Percentiles rank a stretch among this genome's conserved stretches.
These are phyloP conservation scores for Hypselothyrea guttata DNA, from an alignment of 2,888 invertebrate species.

Conservation along the genomic window DNA sequence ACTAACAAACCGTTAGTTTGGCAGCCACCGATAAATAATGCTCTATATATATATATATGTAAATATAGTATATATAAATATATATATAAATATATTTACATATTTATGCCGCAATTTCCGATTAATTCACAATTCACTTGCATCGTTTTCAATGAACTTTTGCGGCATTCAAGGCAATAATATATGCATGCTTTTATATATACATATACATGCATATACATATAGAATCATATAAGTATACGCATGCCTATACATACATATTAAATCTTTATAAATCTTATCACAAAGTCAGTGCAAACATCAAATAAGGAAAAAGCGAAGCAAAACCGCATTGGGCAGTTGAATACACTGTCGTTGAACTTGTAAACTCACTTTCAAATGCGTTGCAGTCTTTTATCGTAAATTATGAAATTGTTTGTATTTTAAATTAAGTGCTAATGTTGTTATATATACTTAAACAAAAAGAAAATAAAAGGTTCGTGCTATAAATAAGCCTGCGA, in stretches of 20 bases:
- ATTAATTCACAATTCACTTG: no score
- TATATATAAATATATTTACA: no score
- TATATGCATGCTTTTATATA: background rate
- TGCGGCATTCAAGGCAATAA: background rate
- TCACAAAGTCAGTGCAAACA: constrained; percentile 28
- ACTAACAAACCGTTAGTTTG: constrained; percentile 32
- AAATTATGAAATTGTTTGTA: constrained; percentile 5
- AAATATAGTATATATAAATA: background rate
- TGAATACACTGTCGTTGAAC: background rate
- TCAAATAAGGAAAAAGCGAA: constrained; percentile 1
- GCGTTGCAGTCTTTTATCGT: constrained; percentile 21
- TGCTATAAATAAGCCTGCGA: constrained; percentile 52
- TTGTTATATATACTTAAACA: constrained; percentile 54
- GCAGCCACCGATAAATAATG: constrained; percentile 24
- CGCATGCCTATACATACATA: background rate
- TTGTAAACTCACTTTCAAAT: constrained; percentile 27
- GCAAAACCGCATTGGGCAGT: no score
- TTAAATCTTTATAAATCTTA: constrained; percentile 21
- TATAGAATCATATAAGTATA: no score
- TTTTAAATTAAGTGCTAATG: constrained; percentile 19
- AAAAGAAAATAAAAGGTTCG: constrained; percentile 47
- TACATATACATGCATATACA: constrained; percentile 12
- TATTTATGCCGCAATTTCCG: no score
- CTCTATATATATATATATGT: background rate
- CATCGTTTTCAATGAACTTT: background rate